These are phyloP conservation scores for Tortrix viridana DNA, from an alignment of 2,888 invertebrate genomes.

Conservation along the genomic window DNA sequence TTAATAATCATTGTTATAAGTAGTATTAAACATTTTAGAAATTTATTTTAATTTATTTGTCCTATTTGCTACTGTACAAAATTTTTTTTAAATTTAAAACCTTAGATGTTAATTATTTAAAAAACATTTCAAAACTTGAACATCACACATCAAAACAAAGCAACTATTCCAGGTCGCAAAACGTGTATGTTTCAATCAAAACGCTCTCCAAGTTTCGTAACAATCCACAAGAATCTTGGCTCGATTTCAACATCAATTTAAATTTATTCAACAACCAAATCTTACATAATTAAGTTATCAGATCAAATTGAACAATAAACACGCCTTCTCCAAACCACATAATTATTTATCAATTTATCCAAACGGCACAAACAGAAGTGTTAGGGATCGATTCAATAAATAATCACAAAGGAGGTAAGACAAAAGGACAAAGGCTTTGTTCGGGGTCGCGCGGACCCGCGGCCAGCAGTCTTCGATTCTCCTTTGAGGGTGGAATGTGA, in stretches of 20 bases:
- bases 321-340: conserved; percentile 5
- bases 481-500: conserved; percentile 42
- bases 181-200: too few species aligned
- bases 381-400: conserved; percentile 40
- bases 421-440: conserved; percentile 41
- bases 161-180: too few species aligned
- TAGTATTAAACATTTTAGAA: too few species aligned
- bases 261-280: background rate
- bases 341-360: conserved; percentile 36
- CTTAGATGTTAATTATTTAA: too few species aligned
- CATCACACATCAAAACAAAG: too few species aligned
- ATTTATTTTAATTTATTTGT: too few species aligned
- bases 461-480: conserved; percentile 32
- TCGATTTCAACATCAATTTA: background rate
- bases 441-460: conserved; percentile 23
- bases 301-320: background rate
- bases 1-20: too few species aligned
- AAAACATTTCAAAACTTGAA: too few species aligned
- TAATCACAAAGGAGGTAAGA: conserved; percentile 42
- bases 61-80: too few species aligned
- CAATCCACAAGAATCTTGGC: too few species aligned
- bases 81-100: too few species aligned
- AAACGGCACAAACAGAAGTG: conserved; percentile 32
- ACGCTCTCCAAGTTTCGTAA: too few species aligned
- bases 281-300: background rate